Percentiles rank a stretch among this genome's conserved stretches.
phyloP scores from a whole-genome alignment of 1,140 invertebrate species.

The Papilio dardanus region DNA sequence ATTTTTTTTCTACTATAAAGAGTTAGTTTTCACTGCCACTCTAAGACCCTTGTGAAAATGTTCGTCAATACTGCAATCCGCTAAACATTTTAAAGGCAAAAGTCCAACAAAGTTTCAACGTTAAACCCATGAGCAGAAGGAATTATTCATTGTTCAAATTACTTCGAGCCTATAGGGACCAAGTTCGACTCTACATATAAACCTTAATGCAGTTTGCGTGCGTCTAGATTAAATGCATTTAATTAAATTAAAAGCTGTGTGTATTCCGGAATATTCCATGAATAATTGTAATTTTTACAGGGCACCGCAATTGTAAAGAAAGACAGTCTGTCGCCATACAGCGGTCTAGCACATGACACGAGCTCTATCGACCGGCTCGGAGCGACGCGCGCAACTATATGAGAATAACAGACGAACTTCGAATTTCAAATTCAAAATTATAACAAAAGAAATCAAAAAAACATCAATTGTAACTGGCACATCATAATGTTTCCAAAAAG shows the following conservation, averaged over 20 bases:
- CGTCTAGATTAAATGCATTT: neutral
- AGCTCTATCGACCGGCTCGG: conserved; percentile 70
- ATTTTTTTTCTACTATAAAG: neutral
- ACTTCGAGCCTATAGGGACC: conserved; percentile 4
- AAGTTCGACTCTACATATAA: neutral
- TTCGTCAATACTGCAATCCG: conserved; percentile 10
- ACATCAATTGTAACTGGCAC: conserved; percentile 17
- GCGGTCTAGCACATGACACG: conserved; percentile 61
- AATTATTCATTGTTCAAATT: conserved; percentile 37
- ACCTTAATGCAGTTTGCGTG: conserved; percentile 9
- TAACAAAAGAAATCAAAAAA: conserved; percentile 31
- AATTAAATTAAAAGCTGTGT: conserved; percentile 25
- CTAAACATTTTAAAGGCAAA: neutral
- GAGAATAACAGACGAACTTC: conserved; percentile 46
- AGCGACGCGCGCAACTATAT: conserved; percentile 74
- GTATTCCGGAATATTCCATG: conserved; percentile 1
- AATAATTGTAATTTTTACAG: neutral
- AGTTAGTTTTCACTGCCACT: neutral
- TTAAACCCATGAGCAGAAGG: conserved; percentile 40
- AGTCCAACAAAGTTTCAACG: conserved; percentile 5
- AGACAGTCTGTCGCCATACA: conserved; percentile 76
- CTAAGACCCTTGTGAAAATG: neutral
- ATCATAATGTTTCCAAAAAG: neutral
- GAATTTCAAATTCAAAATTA: conserved; percentile 35
- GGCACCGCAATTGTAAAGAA: conserved; percentile 58